Percentiles rank a stretch among this genome's conserved stretches.
These are phyloP conservation scores for Phrynosoma platyrhinos DNA, from an alignment of 2,113 vertebrate species.

Conservation along the genomic window DNA sequence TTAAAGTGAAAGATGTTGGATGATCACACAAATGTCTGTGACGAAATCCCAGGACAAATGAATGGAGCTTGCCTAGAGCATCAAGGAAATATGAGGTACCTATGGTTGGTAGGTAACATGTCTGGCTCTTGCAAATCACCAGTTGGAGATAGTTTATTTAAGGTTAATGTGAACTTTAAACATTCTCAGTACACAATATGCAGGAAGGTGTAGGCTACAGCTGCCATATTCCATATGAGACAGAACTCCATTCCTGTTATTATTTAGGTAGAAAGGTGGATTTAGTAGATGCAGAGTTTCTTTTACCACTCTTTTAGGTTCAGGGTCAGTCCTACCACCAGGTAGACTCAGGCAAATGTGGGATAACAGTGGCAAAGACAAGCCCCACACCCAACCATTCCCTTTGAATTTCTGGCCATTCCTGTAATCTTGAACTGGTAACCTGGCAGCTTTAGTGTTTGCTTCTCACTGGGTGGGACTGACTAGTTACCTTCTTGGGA, in stretches of 20 bases:
- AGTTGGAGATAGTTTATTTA: constrained; percentile 38
- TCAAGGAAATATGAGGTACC: constrained; percentile 40
- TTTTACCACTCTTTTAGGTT: not conserved
- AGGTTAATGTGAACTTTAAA: constrained; percentile 64
- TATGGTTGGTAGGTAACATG: constrained; percentile 47
- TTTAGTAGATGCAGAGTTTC: not conserved
- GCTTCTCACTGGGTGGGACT: not conserved
- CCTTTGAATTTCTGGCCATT: not conserved
- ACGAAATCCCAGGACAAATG: constrained; percentile 61
- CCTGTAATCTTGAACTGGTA: not conserved
- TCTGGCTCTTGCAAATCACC: constrained; percentile 52
- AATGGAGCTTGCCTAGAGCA: constrained; percentile 59
- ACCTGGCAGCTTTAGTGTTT: not conserved
- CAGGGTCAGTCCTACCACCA: not conserved
- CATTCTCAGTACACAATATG: not conserved
- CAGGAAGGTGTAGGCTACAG: not conserved
- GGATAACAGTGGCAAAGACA: not conserved
- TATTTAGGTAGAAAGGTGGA: not conserved
- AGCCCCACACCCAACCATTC: not conserved
- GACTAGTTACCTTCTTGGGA: not conserved
- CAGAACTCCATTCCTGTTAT: not conserved
- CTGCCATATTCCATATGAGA: not conserved
- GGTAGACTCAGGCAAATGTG: not conserved
- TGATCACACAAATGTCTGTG: constrained; percentile 59
- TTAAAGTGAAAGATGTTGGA: constrained; percentile 56